Evolutionary conservation across 2,113 vertebrate species (phyloP).

Genomic region (Leptosomus discolor): DNA sequence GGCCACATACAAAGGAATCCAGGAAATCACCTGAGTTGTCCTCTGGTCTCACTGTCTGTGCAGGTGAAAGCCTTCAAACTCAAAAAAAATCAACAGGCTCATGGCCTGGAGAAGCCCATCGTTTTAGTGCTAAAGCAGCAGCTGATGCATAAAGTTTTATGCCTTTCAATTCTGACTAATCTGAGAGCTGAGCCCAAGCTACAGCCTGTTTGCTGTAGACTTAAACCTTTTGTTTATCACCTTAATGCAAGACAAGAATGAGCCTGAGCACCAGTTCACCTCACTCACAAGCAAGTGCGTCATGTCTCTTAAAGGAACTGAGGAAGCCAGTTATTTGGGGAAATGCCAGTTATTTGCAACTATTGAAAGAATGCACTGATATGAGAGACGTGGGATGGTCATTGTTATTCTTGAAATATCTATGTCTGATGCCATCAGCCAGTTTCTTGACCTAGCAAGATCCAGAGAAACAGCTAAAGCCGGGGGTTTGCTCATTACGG

Average conservation of each 20-base stretch:
- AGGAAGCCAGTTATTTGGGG: not conserved
- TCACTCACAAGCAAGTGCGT: not conserved
- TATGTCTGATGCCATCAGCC: not conserved
- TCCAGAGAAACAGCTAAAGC: not conserved
- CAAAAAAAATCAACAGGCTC: not conserved
- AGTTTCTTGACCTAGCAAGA: not conserved
- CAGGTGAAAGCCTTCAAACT: not conserved
- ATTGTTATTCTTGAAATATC: not conserved
- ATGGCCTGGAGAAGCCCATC: not conserved
- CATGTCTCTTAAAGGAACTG: not conserved
- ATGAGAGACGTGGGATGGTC: not conserved
- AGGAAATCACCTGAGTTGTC: not conserved
- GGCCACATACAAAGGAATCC: not conserved
- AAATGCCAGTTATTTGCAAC: not conserved
- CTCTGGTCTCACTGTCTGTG: not conserved
- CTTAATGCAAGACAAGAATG: not conserved
- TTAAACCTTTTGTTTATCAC: conserved; percentile 26
- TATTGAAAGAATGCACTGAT: not conserved
- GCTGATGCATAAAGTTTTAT: not conserved
- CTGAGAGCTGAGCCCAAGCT: not conserved
- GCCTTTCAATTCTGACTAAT: conserved; percentile 11
- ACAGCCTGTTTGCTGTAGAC: not conserved
- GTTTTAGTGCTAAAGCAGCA: not conserved
- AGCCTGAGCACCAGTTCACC: conserved; percentile 26
- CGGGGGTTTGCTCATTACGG: not conserved